Evolutionary conservation across 2,113 vertebrate species (phyloP), one percentile per base, ranked within the genome.

Genomic region (Zapus hudsonius): DNA sequence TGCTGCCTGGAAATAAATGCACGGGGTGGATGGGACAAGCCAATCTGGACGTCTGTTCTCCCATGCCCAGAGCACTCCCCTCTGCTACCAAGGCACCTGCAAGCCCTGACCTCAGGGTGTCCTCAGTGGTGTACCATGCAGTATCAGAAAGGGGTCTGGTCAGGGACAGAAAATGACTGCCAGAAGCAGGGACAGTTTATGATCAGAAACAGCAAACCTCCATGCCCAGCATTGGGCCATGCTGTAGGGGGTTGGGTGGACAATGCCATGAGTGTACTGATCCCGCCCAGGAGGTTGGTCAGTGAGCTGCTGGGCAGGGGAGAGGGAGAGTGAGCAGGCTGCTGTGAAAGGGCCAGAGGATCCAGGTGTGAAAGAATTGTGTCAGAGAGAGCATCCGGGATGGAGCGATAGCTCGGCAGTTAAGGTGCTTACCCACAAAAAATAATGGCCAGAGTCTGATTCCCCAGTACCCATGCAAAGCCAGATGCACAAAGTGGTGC

Each of bases 251-350:
- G 10, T 0, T 0, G 1, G 13, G 3, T 36, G 29, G 78, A 25
- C 15, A 33, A 33, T 0, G 16, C n/a, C 38, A 69, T 29, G 40
- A 61, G 64, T 31, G 44, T 87, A 61, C 4, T 7, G 31, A 2
- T 4, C 42, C 12, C 0, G 19, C 36, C 31, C 12, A 7, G 38
- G 11, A 72, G 69, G n/a, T 33, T 16, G 2, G 1, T 1, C 8
- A 36, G 12, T 1, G 3, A 84, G 20, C 23, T 3, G 33, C 47
- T 20, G n/a, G 47, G n/a, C 1, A 0, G 1, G n/a, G 25, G 0
- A 47, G 64, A 11, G 52, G 25, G n/a, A 9, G 1, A 38, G 55
- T 70, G 13, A 20, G 1, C 47, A 33, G 17, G 29, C 11, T 10
- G 20, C 15, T 15, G 20, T 22, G 9, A 33, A 29, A 87, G 78